Conservation (phyloP, 2,113 vertebrate genomes). For the Ictalurus punctatus region DNA sequence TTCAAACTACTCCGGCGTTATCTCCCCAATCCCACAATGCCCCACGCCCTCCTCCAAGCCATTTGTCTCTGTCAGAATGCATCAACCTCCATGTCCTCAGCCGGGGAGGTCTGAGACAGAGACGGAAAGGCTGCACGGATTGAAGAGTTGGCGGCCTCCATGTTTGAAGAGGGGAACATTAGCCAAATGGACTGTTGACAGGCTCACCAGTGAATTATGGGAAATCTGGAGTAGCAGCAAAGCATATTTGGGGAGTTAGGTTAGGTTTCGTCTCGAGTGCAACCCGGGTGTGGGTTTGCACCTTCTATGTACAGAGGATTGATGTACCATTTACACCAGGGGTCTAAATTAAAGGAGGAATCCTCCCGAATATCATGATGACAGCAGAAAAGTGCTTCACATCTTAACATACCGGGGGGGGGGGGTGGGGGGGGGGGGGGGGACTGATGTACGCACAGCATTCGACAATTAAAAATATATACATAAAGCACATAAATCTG, state of each 20-base stretch:
- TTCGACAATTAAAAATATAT: neutral
- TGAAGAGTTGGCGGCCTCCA: constrained; percentile 20
- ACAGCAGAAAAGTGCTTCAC: neutral
- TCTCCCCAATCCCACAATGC: constrained; percentile 47
- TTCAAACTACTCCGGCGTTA: constrained; percentile 49
- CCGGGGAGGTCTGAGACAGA: constrained; percentile 48
- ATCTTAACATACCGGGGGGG: neutral
- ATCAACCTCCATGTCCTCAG: constrained; percentile 57
- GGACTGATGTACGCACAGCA: neutral
- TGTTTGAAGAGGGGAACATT: constrained; percentile 43
- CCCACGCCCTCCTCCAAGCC: constrained; percentile 46
- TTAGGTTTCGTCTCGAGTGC: constrained; percentile 31
- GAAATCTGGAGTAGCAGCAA: constrained; percentile 30
- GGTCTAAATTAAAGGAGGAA: neutral
- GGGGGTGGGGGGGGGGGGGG: no score
- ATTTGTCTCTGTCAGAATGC: constrained; percentile 68
- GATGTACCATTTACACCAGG: neutral
- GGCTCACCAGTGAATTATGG: constrained; percentile 46
- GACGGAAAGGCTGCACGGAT: constrained; percentile 17
- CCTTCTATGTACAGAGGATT: neutral
- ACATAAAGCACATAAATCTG: neutral
- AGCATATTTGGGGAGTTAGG: constrained; percentile 19
- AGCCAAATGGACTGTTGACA: constrained; percentile 54
- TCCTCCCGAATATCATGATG: neutral
- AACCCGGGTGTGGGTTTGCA: constrained; percentile 15